These are phyloP conservation scores for Gymnarchus niloticus DNA, from an alignment of 2,113 vertebrate genomes.

Conservation along the genomic window DNA sequence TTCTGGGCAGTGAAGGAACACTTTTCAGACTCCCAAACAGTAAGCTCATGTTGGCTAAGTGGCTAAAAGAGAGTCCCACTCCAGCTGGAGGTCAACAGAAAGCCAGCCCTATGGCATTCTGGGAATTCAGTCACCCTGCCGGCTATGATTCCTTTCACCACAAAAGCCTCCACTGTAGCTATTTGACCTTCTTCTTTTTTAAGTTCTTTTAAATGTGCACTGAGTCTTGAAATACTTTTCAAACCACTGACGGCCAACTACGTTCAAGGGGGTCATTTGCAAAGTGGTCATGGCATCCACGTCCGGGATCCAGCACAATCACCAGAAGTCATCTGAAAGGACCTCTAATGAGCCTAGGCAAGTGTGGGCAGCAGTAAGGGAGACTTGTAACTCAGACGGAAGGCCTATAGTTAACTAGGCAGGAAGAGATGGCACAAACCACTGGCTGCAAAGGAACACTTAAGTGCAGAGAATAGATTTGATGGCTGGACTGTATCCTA, in stretches of 20 bases:
- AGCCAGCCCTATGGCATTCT: constrained; percentile 10
- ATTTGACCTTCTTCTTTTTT: not conserved
- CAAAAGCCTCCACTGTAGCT: not conserved
- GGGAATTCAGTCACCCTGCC: constrained; percentile 2
- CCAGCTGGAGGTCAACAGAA: constrained; percentile 3
- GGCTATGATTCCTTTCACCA: not conserved
- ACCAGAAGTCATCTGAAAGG: not conserved
- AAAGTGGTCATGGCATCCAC: not conserved
- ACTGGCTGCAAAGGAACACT: constrained; percentile 9
- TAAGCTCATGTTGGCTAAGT: not conserved
- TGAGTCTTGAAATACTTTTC: not conserved
- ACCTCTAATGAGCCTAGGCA: not conserved
- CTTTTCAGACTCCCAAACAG: not conserved
- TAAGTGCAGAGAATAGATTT: constrained; percentile 14
- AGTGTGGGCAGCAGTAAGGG: not conserved
- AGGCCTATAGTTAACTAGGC: constrained; percentile 16
- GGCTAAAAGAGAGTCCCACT: constrained; percentile 7
- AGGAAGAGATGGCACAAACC: constrained; percentile 15
- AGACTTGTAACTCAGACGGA: constrained; percentile 1
- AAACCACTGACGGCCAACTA: not conserved
- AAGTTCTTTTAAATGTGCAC: not conserved
- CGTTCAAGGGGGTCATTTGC: not conserved
- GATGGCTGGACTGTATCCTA: constrained; percentile 13
- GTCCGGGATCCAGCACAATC: not conserved
- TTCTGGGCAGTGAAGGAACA: not conserved